These are phyloP conservation scores for Candidula unifasciata DNA, from an alignment of 2,888 invertebrate species.

Conservation along the genomic window DNA sequence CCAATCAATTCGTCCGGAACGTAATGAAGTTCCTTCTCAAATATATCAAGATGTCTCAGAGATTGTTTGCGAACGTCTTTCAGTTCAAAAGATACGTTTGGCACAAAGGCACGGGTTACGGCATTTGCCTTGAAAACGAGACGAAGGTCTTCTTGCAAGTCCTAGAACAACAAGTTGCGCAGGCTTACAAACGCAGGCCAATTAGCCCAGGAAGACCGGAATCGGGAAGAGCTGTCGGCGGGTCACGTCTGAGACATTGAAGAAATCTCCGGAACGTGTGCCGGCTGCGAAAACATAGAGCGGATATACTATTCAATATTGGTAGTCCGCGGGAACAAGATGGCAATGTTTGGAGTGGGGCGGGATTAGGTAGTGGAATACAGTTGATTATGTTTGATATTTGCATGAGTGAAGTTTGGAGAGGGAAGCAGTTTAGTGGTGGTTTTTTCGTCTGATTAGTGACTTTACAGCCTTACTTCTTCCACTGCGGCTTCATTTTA, in stretches of 20 bases:
- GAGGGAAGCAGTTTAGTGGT: background rate
- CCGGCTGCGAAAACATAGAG: slow-evolving; percentile 13
- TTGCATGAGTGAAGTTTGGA: background rate
- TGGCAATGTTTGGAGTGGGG: background rate
- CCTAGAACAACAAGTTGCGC: slow-evolving; percentile 37
- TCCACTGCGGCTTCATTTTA: no score
- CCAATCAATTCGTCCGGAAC: slow-evolving; percentile 17
- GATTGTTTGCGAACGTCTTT: slow-evolving; percentile 14
- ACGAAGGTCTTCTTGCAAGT: slow-evolving; percentile 37
- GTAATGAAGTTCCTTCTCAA: slow-evolving; percentile 31
- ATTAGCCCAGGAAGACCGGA: slow-evolving; percentile 34
- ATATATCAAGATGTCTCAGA: slow-evolving; percentile 22
- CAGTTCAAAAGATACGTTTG: slow-evolving; percentile 10
- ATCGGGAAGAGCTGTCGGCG: slow-evolving; percentile 6
- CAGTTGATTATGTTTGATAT: background rate
- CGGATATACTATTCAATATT: background rate
- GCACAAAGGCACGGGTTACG: slow-evolving; percentile 24
- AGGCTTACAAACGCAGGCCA: slow-evolving; percentile 37
- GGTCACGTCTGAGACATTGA: slow-evolving; percentile 31
- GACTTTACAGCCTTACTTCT: no score
- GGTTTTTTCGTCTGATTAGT: no score
- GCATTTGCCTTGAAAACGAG: slow-evolving; percentile 18
- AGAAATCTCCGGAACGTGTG: slow-evolving; percentile 40
- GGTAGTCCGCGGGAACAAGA: background rate
- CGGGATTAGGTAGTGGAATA: slow-evolving; percentile 3